Conservation (phyloP, 2,888 invertebrate genomes). For the Galeruca laticollis region DNA sequence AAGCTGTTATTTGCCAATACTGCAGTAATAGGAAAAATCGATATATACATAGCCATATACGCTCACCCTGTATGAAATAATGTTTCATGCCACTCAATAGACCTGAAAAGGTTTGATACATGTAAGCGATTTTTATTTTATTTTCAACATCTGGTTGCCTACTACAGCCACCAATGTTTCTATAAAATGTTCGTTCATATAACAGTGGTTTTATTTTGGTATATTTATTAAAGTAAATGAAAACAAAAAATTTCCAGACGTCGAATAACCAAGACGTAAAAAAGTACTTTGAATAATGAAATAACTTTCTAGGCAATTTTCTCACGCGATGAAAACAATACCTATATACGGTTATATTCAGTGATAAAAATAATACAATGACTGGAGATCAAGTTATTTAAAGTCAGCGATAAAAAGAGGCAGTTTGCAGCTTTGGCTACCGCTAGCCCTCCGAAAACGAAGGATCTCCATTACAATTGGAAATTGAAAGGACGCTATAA, state of each 20-base stretch:
- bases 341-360: slow-evolving; percentile 44
- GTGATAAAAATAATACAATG: slow-evolving; percentile 51
- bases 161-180: too few species aligned
- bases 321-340: slow-evolving; percentile 45
- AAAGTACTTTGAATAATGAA: slow-evolving; percentile 44
- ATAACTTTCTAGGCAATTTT: slow-evolving; percentile 33
- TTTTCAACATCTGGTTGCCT: too few species aligned
- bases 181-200: too few species aligned
- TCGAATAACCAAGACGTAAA: slow-evolving; percentile 15
- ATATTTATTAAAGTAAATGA: neutral
- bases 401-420: slow-evolving; percentile 55
- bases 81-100: too few species aligned
- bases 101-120: too few species aligned
- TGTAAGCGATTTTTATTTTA: too few species aligned
- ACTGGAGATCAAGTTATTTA: slow-evolving; percentile 54
- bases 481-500: slow-evolving; percentile 66
- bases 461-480: slow-evolving; percentile 64
- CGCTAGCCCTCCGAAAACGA: slow-evolving; percentile 36
- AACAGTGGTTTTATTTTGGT: too few species aligned
- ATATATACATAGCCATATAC: too few species aligned
- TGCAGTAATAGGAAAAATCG: too few species aligned
- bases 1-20: too few species aligned
- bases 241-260: slow-evolving; percentile 2
- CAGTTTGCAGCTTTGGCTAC: slow-evolving; percentile 50
- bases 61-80: too few species aligned